A percentile compares a stretch with the other conserved stretches of the same genome.
phyloP scores from a whole-genome alignment of 2,797 vertebrate species.

The Danionella dracula region DNA sequence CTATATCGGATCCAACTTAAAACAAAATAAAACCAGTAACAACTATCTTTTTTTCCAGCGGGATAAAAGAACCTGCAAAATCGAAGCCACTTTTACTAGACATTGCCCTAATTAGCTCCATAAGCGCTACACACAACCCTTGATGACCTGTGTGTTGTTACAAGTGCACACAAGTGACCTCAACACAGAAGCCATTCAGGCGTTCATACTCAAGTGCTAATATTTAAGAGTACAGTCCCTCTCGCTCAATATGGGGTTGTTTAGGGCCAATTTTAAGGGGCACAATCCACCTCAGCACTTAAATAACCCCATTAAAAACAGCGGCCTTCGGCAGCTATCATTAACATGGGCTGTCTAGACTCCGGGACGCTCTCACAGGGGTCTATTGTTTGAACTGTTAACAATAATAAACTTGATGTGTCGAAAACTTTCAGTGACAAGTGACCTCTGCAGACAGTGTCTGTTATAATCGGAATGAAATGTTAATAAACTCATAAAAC shows the following conservation, averaged over 20 bases:
- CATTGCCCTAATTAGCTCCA: background rate
- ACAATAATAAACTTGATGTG: background rate
- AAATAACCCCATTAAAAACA: constrained; percentile 21
- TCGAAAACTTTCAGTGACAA: background rate
- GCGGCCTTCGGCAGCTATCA: constrained; percentile 17
- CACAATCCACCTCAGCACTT: constrained; percentile 14
- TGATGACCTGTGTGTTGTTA: constrained; percentile 7
- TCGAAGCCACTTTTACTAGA: background rate
- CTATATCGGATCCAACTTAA: background rate
- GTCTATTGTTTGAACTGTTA: background rate
- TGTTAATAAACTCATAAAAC: background rate
- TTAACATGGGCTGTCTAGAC: constrained; percentile 48
- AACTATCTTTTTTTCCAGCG: background rate
- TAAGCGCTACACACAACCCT: background rate
- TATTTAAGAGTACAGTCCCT: constrained; percentile 5
- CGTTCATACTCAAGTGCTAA: constrained; percentile 36
- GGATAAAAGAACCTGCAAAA: background rate
- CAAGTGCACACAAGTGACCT: background rate
- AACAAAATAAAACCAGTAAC: background rate
- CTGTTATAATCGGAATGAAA: background rate
- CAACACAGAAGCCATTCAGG: background rate
- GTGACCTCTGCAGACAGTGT: background rate
- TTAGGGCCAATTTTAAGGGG: constrained; percentile 48
- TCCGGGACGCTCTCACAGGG: background rate
- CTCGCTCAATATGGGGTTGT: background rate